Evolutionary conservation across 2,113 vertebrate species (phyloP).

Genomic region (Rhagologus leucostigma): DNA sequence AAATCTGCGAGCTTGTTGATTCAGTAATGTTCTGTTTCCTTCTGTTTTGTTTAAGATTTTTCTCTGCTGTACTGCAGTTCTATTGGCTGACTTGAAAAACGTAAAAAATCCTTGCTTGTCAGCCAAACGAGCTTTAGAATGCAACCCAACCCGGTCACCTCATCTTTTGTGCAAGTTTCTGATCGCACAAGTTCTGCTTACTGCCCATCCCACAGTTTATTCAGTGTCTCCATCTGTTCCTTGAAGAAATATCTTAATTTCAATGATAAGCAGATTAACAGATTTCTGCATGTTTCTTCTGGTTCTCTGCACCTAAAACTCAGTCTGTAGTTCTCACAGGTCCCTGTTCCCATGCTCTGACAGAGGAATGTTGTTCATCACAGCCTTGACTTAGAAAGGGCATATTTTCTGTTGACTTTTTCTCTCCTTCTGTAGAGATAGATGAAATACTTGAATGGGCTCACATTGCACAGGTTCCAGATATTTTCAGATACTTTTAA

Average conservation of each 20-base stretch:
- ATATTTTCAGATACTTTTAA: background rate
- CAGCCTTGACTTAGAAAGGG: background rate
- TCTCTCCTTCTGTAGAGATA: background rate
- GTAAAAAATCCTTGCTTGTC: background rate
- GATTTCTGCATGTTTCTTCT: background rate
- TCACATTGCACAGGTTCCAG: background rate
- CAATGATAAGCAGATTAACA: background rate
- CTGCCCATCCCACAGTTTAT: background rate
- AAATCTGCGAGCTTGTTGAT: background rate
- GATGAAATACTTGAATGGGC: background rate
- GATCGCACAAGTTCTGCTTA: background rate
- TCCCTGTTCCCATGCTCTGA: background rate
- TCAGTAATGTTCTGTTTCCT: background rate
- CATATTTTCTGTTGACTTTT: conserved; percentile 12
- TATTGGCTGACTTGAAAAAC: background rate
- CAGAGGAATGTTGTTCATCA: background rate
- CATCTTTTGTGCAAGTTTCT: background rate
- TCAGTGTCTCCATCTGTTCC: background rate
- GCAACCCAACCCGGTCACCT: background rate
- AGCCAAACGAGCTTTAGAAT: background rate
- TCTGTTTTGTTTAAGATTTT: too few relatives aligned
- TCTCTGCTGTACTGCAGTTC: background rate
- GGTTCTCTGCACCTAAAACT: background rate
- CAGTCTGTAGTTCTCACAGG: background rate
- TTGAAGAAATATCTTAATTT: conserved; percentile 1